Evolutionary conservation across 2,113 vertebrate genomes (phyloP).

Genomic region (Pseudorasbora parva): DNA sequence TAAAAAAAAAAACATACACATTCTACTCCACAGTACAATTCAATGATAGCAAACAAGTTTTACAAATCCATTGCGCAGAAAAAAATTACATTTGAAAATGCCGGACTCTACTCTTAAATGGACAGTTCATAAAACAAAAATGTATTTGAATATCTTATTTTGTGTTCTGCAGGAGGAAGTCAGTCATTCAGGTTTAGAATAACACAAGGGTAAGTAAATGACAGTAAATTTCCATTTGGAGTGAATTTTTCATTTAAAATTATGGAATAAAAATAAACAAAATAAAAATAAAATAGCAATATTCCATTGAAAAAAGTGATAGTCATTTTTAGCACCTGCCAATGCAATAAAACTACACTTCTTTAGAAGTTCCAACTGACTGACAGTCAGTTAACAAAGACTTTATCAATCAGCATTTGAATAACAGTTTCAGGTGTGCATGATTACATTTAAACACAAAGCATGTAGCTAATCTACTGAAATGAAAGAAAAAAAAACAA

Average conservation of each 20-base stretch:
- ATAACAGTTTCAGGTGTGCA: slow-evolving; percentile 17
- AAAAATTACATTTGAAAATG: not conserved
- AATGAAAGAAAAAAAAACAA: not conserved
- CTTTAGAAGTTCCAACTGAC: not conserved
- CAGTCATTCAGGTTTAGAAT: not conserved
- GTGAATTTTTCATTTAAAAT: not conserved
- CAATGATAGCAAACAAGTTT: not conserved
- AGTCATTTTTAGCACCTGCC: not conserved
- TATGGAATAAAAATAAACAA: not conserved
- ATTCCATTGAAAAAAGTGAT: not conserved
- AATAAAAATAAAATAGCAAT: not conserved
- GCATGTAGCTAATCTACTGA: slow-evolving; percentile 8
- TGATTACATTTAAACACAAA: not conserved
- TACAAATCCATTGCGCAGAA: not conserved
- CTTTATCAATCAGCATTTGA: slow-evolving; percentile 25
- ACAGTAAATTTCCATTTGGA: not conserved
- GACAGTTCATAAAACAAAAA: not conserved
- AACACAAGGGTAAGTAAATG: not conserved
- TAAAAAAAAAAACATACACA: not conserved
- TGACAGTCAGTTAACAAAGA: not conserved
- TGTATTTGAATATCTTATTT: too few relatives aligned
- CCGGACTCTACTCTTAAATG: not conserved
- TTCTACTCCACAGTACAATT: not conserved
- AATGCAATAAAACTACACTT: not conserved
- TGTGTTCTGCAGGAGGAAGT: not conserved